Conservation (phyloP, 2,113 vertebrate species). For the Columba livia region DNA sequence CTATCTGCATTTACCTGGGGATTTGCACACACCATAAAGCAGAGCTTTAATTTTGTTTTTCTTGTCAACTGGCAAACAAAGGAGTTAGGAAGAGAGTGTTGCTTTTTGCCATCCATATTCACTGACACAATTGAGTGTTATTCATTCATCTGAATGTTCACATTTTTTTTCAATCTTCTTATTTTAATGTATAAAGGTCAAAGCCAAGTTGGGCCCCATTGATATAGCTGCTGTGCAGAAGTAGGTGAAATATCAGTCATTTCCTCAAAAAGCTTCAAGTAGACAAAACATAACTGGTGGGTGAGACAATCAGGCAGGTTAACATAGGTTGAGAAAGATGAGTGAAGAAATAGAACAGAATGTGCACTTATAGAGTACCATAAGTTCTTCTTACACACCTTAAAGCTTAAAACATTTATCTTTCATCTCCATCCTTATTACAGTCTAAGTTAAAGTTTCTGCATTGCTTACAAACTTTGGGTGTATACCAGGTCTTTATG, state of each 20-base stretch:
- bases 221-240: background rate
- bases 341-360: background rate
- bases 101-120: constrained; percentile 16
- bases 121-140: background rate
- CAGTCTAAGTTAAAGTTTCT: background rate
- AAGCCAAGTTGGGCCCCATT: background rate
- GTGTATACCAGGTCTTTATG: background rate
- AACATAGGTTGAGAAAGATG: background rate
- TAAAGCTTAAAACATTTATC: background rate
- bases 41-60: constrained; percentile 40
- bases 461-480: background rate
- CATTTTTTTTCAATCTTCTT: background rate
- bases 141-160: constrained; percentile 5
- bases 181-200: constrained; percentile 12
- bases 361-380: fast-evolving
- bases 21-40: constrained; percentile 44
- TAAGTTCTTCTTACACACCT: background rate
- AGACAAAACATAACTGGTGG: background rate
- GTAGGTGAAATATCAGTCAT: background rate
- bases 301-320: background rate
- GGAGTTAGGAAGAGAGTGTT: background rate
- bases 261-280: background rate
- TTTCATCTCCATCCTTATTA: background rate
- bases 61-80: constrained; percentile 24
- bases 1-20: constrained; percentile 20